These are phyloP conservation scores for Osmoderma eremita DNA, from an alignment of 2,888 invertebrate species.

Conservation along the genomic window DNA sequence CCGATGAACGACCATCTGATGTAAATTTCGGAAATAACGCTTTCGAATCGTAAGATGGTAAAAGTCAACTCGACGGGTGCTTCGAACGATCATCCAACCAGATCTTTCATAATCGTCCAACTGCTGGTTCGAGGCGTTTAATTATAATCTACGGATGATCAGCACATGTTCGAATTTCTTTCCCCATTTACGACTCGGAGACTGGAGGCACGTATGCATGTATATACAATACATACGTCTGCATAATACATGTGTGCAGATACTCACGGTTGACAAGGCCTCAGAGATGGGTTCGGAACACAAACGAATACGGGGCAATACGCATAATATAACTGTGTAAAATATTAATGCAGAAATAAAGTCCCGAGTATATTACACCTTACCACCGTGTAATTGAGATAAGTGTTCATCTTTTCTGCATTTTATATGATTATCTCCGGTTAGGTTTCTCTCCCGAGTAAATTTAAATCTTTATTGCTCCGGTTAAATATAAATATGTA, in stretches of 20 bases:
- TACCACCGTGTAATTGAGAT: conserved; percentile 45
- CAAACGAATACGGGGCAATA: conserved; percentile 20
- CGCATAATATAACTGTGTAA: conserved; percentile 22
- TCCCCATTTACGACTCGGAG: conserved; percentile 18
- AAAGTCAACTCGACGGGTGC: conserved; percentile 29
- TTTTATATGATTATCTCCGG: conserved; percentile 45
- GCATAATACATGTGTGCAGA: too few relatives aligned
- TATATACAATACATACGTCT: too few relatives aligned
- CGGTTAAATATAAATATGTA: conserved; percentile 38
- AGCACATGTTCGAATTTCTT: conserved; percentile 35
- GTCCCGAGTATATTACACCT: conserved; percentile 42
- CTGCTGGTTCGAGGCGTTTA: conserved; percentile 35
- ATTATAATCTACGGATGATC: conserved; percentile 38
- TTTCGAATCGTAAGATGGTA: neutral
- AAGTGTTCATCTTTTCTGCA: conserved; percentile 47
- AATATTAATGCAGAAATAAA: conserved; percentile 43
- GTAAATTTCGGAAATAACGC: too few relatives aligned
- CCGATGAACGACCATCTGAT: too few relatives aligned
- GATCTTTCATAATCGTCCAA: conserved; percentile 31
- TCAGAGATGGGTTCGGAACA: neutral
- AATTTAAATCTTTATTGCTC: conserved; percentile 42
- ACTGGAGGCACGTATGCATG: conserved; percentile 14
- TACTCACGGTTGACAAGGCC: conserved; percentile 7
- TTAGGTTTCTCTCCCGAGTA: conserved; percentile 35
- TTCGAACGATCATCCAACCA: conserved; percentile 21